Percentiles rank a stretch among this genome's conserved stretches.
phyloP scores from a whole-genome alignment of 1,140 invertebrate species.

The Periplaneta americana region DNA sequence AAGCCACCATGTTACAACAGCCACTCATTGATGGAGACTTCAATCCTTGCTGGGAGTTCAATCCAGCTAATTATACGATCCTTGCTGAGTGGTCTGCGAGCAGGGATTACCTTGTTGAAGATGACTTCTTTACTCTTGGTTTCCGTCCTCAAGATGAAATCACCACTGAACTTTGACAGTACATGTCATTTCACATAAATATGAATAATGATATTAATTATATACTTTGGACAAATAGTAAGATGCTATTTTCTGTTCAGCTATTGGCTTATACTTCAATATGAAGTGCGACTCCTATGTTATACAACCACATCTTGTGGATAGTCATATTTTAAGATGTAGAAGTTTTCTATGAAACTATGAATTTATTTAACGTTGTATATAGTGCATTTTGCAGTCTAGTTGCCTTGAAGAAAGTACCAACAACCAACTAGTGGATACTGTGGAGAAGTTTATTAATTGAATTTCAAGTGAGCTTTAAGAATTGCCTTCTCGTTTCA shows the following conservation, averaged over 20 bases:
- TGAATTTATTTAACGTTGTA: not conserved
- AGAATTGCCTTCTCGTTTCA: no score
- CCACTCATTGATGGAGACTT: slow-evolving; percentile 22
- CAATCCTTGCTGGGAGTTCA: slow-evolving; percentile 21
- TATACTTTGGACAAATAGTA: not conserved
- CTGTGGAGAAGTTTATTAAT: not conserved
- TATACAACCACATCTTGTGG: no score
- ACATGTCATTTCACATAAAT: not conserved
- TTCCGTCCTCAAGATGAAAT: slow-evolving; percentile 73
- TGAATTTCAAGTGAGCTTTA: not conserved
- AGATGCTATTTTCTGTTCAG: not conserved
- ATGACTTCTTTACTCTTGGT: slow-evolving; percentile 65
- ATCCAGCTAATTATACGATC: slow-evolving; percentile 38
- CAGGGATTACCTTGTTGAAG: slow-evolving; percentile 56
- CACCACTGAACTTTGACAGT: slow-evolving; percentile 63
- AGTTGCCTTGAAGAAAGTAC: not conserved
- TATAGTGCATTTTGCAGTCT: not conserved
- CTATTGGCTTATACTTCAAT: not conserved
- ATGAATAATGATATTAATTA: no score
- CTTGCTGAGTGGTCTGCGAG: slow-evolving; percentile 54
- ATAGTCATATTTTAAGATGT: not conserved
- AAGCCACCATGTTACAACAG: slow-evolving; percentile 11
- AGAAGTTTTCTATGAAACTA: not conserved
- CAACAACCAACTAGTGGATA: not conserved
- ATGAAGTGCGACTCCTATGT: no score